These are phyloP conservation scores for Aurelia aurita DNA, from an alignment of 30 jellyfish, hydroid and myxozoan species.

Conservation along the genomic window DNA sequence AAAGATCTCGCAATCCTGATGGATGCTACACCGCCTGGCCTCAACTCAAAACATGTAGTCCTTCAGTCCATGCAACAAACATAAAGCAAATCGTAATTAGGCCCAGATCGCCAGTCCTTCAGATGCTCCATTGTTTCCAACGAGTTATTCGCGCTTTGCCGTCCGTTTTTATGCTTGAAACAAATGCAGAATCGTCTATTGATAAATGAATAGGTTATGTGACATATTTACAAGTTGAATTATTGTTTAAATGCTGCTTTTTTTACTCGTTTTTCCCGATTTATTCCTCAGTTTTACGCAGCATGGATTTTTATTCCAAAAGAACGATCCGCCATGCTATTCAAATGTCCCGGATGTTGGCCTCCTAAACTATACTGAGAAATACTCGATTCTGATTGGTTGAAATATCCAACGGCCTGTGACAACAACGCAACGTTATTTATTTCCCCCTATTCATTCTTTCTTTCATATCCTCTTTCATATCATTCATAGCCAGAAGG, in stretches of 20 bases:
- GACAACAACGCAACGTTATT: too few relatives aligned
- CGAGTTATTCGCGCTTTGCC: constrained; percentile 6
- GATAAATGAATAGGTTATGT: neutral
- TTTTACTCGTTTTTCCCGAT: constrained; percentile 10
- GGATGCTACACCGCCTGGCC: too few relatives aligned
- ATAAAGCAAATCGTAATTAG: too few relatives aligned
- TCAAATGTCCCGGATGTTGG: constrained; percentile 83
- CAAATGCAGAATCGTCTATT: too few relatives aligned
- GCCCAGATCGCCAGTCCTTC: too few relatives aligned
- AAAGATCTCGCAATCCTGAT: too few relatives aligned
- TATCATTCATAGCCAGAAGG: too few relatives aligned
- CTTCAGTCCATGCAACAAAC: too few relatives aligned
- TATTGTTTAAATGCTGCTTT: neutral
- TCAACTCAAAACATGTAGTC: too few relatives aligned
- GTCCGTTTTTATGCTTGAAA: neutral
- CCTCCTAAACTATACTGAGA: constrained; percentile 28
- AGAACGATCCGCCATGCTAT: constrained; percentile 96
- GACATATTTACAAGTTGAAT: constrained; percentile 24
- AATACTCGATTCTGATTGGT: constrained; percentile 59
- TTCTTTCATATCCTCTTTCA: too few relatives aligned
- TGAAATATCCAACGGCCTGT: constrained; percentile 3
- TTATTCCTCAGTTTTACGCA: constrained; percentile 60
- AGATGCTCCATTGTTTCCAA: neutral
- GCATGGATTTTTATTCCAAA: constrained; percentile 64
- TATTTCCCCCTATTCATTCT: too few relatives aligned